Evolutionary conservation across 2,888 invertebrate species (phyloP).

Genomic region (Lasioglossum zephyrum): DNA sequence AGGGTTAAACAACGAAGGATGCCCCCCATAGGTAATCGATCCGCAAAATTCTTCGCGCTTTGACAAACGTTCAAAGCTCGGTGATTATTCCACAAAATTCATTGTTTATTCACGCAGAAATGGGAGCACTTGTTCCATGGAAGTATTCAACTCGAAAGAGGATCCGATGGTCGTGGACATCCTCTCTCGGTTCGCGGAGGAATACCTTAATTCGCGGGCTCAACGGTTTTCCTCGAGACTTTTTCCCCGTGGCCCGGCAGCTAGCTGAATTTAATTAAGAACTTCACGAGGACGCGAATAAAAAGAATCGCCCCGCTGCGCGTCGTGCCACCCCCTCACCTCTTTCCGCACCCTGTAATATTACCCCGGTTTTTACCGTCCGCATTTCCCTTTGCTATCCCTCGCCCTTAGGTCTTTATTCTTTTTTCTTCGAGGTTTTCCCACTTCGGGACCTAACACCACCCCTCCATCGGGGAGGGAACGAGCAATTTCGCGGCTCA

Average conservation of each 20-base stretch:
- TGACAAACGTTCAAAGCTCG: not conserved
- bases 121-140: constrained; percentile 5
- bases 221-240: constrained; percentile 34
- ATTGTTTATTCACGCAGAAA: constrained; percentile 42
- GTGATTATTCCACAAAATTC: constrained; percentile 34
- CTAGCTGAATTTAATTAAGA: constrained; percentile 64
- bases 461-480: not conserved
- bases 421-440: constrained; percentile 1
- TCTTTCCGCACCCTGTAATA: constrained; percentile 22
- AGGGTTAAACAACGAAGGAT: no score
- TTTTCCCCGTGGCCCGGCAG: constrained; percentile 7
- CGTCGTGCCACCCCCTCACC: not conserved
- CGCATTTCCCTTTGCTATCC: constrained; percentile 11
- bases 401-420: constrained; percentile 19
- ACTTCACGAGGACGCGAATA: constrained; percentile 41
- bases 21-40: no score
- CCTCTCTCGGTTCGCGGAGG: not conserved
- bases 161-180: constrained; percentile 1
- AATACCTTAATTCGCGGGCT: constrained; percentile 38
- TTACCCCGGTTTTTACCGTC: constrained; percentile 12
- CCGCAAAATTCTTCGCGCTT: not conserved
- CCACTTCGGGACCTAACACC: constrained; percentile 10
- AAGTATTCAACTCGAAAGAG: constrained; percentile 35
- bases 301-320: constrained; percentile 31
- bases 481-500: constrained; percentile 48